Evolutionary conservation across 1,140 invertebrate species (phyloP), one percentile per base, ranked within the genome.

Genomic region (Drosophila saltans): DNA sequence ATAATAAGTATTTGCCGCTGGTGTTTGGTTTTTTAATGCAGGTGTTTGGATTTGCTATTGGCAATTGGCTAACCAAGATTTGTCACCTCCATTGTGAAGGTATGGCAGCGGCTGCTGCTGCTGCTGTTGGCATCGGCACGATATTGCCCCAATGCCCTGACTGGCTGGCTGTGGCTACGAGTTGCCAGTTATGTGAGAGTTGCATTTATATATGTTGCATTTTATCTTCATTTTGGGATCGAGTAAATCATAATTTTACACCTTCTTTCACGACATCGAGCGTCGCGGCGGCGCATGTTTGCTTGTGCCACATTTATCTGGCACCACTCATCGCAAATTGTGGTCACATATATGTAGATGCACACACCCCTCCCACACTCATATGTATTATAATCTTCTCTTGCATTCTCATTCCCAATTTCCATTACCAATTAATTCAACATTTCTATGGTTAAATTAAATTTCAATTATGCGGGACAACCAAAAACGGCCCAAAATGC

Each of bases 221-320:
- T 73, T 79, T 79, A 79, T 79, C 76, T 76, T 79, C 73, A 76
- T 79, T 79, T 68, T 66, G 76, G 76, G 69, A 79, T 79, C 76
- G 69, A 76, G 73, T 79, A 79, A 79, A 76, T 79, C 76, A 76
- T 79, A 78, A 75, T 76, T 79, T 79, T 79, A 69, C 76, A 79
- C 76, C 76, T 79, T 76, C 65, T 61, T 74, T 64, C 73, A 72
- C 69, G 76, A 72, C 68, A 71, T 36, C 68, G 24, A 43, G 30
- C 1, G 26, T 2, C 6, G 9, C 10, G 11, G 24, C 24, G 10
- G 26, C 9, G 24, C 59, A 43, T 61, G 59, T 61, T 61, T 43
- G 59, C 43, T 11, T 61, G 36, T 61, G 45, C 45, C 45, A 52
- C 45, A 52, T 52, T 26, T 43, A 41, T 61, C 40, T 61, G 8